Percentiles rank a stretch among this genome's conserved stretches.
These are phyloP conservation scores for Adelges cooleyi DNA, from an alignment of 1,140 invertebrate genomes.

Conservation along the genomic window DNA sequence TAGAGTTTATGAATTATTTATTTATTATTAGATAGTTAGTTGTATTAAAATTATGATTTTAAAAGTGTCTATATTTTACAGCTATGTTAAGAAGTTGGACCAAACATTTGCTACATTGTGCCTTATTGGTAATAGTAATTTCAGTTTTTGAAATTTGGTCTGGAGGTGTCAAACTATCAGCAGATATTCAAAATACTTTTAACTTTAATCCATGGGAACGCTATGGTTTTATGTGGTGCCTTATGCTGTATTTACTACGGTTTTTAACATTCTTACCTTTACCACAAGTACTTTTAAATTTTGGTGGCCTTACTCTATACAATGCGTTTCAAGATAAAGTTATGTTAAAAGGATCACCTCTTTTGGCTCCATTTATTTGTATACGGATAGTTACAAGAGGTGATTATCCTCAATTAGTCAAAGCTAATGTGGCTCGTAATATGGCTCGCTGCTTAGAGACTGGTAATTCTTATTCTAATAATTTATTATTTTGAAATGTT, in stretches of 20 bases:
- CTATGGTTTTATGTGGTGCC: slow-evolving; percentile 61
- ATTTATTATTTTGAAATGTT: neutral
- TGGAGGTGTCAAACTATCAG: slow-evolving; percentile 59
- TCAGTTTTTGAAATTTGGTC: slow-evolving; percentile 64
- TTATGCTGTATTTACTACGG: slow-evolving; percentile 63
- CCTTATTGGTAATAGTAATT: slow-evolving; percentile 60
- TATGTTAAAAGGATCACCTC: slow-evolving; percentile 72
- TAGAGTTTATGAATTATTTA: neutral
- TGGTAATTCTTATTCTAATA: neutral
- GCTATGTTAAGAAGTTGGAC: slow-evolving; percentile 49
- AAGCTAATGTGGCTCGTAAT: slow-evolving; percentile 78
- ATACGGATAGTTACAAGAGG: slow-evolving; percentile 91
- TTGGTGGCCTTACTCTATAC: slow-evolving; percentile 77
- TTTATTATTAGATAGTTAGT: too few species aligned
- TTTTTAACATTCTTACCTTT: slow-evolving; percentile 74
- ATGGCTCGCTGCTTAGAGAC: slow-evolving; percentile 78
- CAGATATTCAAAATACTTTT: slow-evolving; percentile 41
- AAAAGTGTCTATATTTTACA: slow-evolving; percentile 11
- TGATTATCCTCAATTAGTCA: slow-evolving; percentile 85
- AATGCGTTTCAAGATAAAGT: slow-evolving; percentile 94
- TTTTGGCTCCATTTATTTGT: slow-evolving; percentile 89
- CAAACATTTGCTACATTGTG: slow-evolving; percentile 68
- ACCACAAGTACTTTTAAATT: slow-evolving; percentile 84
- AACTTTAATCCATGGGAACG: slow-evolving; percentile 64
- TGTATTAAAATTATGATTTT: too few species aligned